Conservation (phyloP, 2,888 invertebrate species). For the Tiliacea aurago region DNA sequence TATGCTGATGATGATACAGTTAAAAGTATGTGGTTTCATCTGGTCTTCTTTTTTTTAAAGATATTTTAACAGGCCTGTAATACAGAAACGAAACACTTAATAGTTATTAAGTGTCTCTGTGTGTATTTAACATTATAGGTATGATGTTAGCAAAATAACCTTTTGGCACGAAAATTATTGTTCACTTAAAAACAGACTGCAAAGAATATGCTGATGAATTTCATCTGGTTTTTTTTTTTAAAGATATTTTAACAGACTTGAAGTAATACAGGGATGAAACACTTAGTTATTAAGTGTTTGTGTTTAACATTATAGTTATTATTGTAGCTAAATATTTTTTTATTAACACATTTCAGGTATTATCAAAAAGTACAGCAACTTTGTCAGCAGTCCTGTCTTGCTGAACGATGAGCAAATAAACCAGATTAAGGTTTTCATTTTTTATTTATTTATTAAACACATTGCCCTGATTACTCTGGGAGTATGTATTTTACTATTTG, state of each 20-base stretch:
- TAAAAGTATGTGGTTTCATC: slow-evolving; percentile 88
- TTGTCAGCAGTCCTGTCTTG: slow-evolving; percentile 97
- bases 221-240: neutral
- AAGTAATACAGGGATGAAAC: too few relatives aligned
- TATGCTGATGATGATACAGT: slow-evolving; percentile 97
- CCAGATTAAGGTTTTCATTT: slow-evolving; percentile 92
- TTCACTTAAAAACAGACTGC: slow-evolving; percentile 96
- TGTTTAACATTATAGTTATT: too few relatives aligned
- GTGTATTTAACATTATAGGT: neutral
- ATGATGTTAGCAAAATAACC: slow-evolving; percentile 74
- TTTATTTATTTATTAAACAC: neutral
- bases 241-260: neutral
- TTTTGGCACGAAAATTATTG: slow-evolving; percentile 97
- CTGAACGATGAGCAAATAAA: slow-evolving; percentile 97
- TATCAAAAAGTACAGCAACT: slow-evolving; percentile 99
- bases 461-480: neutral
- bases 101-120: too few relatives aligned
- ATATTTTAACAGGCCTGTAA: neutral
- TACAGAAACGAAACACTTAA: neutral
- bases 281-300: too few relatives aligned
- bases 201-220: slow-evolving; percentile 97
- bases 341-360: slow-evolving; percentile 90
- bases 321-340: neutral
- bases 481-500: neutral
- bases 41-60: neutral